These are phyloP conservation scores for Clarias gariepinus DNA, from an alignment of 2,113 vertebrate species.

Conservation along the genomic window DNA sequence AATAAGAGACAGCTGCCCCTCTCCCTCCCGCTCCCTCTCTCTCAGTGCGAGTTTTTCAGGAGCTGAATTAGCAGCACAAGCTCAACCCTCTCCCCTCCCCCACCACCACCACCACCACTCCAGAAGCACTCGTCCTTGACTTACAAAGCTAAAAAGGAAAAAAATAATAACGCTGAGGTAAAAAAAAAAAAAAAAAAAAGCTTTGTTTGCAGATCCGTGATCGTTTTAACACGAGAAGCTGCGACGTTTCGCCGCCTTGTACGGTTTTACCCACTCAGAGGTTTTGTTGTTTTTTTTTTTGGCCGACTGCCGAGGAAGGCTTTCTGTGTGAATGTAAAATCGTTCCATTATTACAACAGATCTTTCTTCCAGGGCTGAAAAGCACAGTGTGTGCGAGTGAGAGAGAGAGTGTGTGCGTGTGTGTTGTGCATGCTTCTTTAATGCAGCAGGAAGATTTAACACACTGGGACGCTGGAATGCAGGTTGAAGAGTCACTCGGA, in stretches of 20 bases:
- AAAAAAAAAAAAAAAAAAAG: constrained; percentile 39
- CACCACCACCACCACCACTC: constrained; percentile 50
- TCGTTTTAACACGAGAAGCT: constrained; percentile 58
- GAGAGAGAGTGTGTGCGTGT: neutral
- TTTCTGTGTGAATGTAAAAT: neutral
- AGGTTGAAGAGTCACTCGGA: constrained; percentile 18
- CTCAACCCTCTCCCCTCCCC: constrained; percentile 63
- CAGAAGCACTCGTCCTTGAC: constrained; percentile 64
- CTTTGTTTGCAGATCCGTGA: constrained; percentile 70
- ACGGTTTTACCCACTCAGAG: constrained; percentile 1
- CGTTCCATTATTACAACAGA: neutral
- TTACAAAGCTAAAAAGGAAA: constrained; percentile 58
- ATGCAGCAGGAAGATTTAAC: constrained; percentile 19
- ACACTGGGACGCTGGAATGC: constrained; percentile 13
- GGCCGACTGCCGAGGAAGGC: neutral
- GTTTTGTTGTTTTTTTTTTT: neutral
- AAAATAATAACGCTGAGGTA: constrained; percentile 52
- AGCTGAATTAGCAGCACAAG: constrained; percentile 76
- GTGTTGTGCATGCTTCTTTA: neutral
- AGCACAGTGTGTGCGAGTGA: neutral
- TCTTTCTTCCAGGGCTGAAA: neutral
- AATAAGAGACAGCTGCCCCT: constrained; percentile 77
- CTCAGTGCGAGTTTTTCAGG: constrained; percentile 74
- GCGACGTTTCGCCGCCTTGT: constrained; percentile 51
- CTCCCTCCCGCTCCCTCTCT: constrained; percentile 37